Base-by-base conservation (phyloP, 2,113 vertebrate species). In the Todiramphus saurophagus region DNA sequence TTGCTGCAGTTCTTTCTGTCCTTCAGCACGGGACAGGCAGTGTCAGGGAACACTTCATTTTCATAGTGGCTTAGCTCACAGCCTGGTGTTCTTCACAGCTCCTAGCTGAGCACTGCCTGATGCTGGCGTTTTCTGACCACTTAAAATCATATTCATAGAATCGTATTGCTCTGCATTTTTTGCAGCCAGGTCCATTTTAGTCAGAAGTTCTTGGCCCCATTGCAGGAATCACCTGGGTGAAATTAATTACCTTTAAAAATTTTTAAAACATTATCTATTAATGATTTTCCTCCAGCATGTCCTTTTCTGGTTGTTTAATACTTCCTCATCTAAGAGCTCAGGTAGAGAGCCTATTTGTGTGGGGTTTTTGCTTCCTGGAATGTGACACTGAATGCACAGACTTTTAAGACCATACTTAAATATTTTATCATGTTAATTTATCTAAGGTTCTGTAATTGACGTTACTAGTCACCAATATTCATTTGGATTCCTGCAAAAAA, bases 401-500 rank as follows among this genome's bases (percentile, higher is more conserved):
- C 72, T 85, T 77, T 39, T 41, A 37, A 74, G 87, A 46, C 39
- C 70, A 16, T 72, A 62, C 28, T 93, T 85, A 70, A 80, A 70
- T 85, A 82, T 91, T 83, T 95, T 90, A 56, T 44, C 9, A 13
- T 41, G 35, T 75, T 93, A 81, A 81, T 92, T 79, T 92, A 55
- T 67, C 64, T 88, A 16, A 87, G 69, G 66, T 79, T 89, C 77
- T 89, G 39, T 92, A 96, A 79, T 79, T 82, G 69, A 13, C 56
- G 62, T 44, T 81, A 56, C 84, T 91, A 91, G 69, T 91, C 63
- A 67, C 43, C 62, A 68, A 63, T 93, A 90, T 44, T 95, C 90
- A 73, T 94, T 93, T 96, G 85, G 55, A 93, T 94, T 94, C 33
- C 72, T 74, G 51, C 64, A 58, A 76, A 76, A 76, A 41, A 46